Evolutionary conservation across 2,113 vertebrate genomes (phyloP).

Genomic region (Burhinus bistriatus): DNA sequence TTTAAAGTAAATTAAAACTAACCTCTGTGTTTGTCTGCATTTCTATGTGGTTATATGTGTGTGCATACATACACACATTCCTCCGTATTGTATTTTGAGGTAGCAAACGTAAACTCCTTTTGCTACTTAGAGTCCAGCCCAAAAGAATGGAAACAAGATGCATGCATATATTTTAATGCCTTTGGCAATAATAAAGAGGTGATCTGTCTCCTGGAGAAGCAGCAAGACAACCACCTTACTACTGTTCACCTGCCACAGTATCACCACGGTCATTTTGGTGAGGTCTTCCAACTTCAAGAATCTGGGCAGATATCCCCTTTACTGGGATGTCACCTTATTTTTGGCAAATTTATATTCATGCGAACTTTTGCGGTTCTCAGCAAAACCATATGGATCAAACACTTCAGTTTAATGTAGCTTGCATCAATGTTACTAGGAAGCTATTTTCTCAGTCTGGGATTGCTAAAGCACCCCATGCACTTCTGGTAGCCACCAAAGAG

Average conservation of each 20-base stretch:
- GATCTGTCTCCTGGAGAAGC: neutral
- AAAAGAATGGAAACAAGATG: neutral
- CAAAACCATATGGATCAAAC: neutral
- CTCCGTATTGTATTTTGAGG: neutral
- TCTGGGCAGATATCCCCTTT: neutral
- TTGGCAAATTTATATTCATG: neutral
- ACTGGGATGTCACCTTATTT: neutral
- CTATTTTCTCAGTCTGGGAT: neutral
- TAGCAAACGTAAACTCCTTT: neutral
- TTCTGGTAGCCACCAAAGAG: neutral
- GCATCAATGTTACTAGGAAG: neutral
- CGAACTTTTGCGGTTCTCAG: neutral
- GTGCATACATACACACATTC: neutral
- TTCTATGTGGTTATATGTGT: neutral
- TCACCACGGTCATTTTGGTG: neutral
- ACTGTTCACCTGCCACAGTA: neutral
- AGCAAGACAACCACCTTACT: neutral
- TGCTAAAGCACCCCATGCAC: neutral
- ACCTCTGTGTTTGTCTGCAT: neutral
- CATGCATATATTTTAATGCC: neutral
- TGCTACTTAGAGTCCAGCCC: neutral
- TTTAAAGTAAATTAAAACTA: neutral
- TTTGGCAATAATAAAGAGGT: neutral
- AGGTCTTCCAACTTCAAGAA: neutral
- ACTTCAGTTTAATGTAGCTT: neutral